Evolutionary conservation across 2,888 invertebrate genomes (phyloP).

Genomic region (Diaprepes abbreviatus): DNA sequence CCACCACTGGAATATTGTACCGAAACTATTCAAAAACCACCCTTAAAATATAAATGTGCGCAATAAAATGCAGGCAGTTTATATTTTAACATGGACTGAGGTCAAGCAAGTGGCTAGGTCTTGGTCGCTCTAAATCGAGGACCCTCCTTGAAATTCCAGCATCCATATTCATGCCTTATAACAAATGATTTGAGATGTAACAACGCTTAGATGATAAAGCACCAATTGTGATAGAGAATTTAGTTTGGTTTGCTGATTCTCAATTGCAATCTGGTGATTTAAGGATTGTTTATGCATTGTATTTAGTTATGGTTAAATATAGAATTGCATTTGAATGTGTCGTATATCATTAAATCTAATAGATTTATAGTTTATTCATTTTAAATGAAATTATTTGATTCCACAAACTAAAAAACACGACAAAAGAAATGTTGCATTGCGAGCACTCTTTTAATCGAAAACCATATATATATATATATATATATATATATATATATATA

Average conservation of each 20-base stretch:
- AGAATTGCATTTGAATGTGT: background rate
- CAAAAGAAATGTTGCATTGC: too few relatives aligned
- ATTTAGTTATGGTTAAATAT: conserved; percentile 1
- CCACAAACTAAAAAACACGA: too few relatives aligned
- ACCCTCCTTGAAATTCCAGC: conserved; percentile 34
- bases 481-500: too few relatives aligned
- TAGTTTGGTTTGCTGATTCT: conserved; percentile 33
- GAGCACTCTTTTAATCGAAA: too few relatives aligned
- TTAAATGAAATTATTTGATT: too few relatives aligned
- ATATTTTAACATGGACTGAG: conserved; percentile 19
- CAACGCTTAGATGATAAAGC: conserved; percentile 35
- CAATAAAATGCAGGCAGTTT: conserved; percentile 30
- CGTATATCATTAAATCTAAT: too few relatives aligned
- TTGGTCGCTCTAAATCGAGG: conserved; percentile 26
- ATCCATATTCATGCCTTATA: conserved; percentile 39
- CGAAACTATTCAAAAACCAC: background rate
- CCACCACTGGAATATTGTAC: too few relatives aligned
- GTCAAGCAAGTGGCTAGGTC: conserved; percentile 26
- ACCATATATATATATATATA: too few relatives aligned
- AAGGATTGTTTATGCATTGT: conserved; percentile 3
- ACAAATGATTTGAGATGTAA: conserved; percentile 34
- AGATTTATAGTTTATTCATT: too few relatives aligned
- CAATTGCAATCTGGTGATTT: conserved; percentile 24
- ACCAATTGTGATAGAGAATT: conserved; percentile 30
- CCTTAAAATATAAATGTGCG: conserved; percentile 7